Evolutionary conservation across 23 tunicate species (phyloP), one percentile per base, ranked within the genome.

Genomic region (Trididemnum clinides): DNA sequence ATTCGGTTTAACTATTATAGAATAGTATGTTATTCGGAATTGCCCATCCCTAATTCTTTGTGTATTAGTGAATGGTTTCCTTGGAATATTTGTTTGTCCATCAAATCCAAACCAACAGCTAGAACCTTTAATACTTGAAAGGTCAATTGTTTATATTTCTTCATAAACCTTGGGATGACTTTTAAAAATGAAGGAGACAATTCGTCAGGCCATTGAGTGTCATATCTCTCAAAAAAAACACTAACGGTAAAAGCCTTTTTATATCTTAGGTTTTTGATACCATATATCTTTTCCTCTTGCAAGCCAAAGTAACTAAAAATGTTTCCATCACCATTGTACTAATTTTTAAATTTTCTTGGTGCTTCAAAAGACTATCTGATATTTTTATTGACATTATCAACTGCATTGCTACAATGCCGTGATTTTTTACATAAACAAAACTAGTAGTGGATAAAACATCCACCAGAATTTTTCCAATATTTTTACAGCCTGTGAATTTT

Each of bases 191-290:
- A 59, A 10, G 81, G 87, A 12, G 77, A 76, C 2, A 65, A 10
- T 2, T 31, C 51, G 33, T 88, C 83, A 37, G 92, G 92, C 92
- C 92, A 88, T 34, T 69, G 59, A 38, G 32, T 1, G n/a, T n/a
- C n/a, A 33, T 82, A 51, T 29, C 1, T 80, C 4, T 23, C 21
- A 49, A 6, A 22, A 20, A 83, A 34, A 28, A 79, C 87, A 49
- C 76, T 70, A 20, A 72, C 83, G 33, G 82, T 71, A 62, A 71
- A 88, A 10, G 81, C 81, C 44, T 88, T 87, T 82, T 88, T 88
- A 64, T 81, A 88, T 33, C 84, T 87, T 1, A 37, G 23, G 0
- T 85, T 78, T 27, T 74, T 35, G 10, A 54, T 30, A 23, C 83
- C 83, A 33, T 84, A 64, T 1, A 50, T 22, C 74, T 74, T 57